phyloP scores from a whole-genome alignment of 35 echinoderm and acorn worm genomes.

The Apostichopus californicus region DNA sequence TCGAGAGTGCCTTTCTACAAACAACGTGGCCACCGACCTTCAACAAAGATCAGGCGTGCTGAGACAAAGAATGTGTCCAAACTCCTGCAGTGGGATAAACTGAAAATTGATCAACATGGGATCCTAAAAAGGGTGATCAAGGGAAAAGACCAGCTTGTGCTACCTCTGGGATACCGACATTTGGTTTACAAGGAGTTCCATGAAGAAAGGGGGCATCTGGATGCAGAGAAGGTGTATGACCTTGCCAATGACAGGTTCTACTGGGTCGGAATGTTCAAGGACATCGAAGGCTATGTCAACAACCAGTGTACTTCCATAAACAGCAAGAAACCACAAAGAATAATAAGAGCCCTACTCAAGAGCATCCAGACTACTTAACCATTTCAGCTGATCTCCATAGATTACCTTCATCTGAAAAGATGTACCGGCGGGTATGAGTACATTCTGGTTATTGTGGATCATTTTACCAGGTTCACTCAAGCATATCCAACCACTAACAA shows the following conservation, averaged over 20 bases:
- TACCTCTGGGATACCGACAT: conserved; percentile 13
- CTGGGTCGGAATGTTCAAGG: conserved; percentile 50
- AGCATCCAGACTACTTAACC: conserved; percentile 47
- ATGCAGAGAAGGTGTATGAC: conserved; percentile 36
- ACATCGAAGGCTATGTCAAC: conserved; percentile 45
- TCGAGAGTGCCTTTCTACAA: conserved; percentile 35
- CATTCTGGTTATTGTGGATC: conserved; percentile 74
- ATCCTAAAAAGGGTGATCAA: conserved; percentile 43
- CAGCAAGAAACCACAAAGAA: no score
- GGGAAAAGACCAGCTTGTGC: conserved; percentile 47
- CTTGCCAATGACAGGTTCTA: conserved; percentile 62
- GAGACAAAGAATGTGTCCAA: no score
- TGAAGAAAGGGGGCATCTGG: conserved; percentile 66
- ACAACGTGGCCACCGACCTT: not conserved
- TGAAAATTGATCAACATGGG: conserved; percentile 34
- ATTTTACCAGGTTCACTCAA: conserved; percentile 69
- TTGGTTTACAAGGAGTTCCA: conserved; percentile 50
- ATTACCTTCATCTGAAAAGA: no score
- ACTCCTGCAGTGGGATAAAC: no score
- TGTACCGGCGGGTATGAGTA: conserved; percentile 61
- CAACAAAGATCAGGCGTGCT: no score
- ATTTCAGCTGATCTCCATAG: conserved; percentile 49
- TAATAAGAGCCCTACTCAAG: conserved; percentile 12
- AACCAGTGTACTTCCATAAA: not conserved
- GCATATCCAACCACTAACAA: conserved; percentile 82